These are phyloP conservation scores for Drosophila mojavensis DNA, from an alignment of 1,140 invertebrate species.

Conservation along the genomic window DNA sequence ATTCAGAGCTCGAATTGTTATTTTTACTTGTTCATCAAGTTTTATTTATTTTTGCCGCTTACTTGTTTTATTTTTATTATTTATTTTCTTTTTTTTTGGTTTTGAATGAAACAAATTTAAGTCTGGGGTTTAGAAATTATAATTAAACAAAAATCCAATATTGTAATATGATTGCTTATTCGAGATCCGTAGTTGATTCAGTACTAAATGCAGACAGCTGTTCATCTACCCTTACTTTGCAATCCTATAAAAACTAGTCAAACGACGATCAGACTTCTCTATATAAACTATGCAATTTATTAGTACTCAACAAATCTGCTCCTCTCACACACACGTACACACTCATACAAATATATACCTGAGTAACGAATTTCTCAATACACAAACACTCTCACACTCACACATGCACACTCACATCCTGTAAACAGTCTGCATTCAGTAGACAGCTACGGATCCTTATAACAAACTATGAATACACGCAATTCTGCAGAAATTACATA, in stretches of 20 bases:
- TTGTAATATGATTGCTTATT: conserved; percentile 7
- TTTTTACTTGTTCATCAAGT: conserved; percentile 58
- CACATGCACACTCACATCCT: conserved; percentile 4
- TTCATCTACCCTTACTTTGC: conserved; percentile 1
- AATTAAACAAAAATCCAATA: conserved; percentile 20
- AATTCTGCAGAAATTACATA: conserved; percentile 25
- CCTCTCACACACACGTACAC: neutral
- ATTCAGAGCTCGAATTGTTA: neutral
- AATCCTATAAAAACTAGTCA: conserved; percentile 26
- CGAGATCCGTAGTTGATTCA: conserved; percentile 1
- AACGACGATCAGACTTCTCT: conserved; percentile 17
- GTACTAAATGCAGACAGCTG: conserved; percentile 1
- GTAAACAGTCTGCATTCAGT: neutral
- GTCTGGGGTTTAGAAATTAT: conserved; percentile 29
- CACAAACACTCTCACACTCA: conserved; percentile 18
- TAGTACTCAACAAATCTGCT: conserved; percentile 24
- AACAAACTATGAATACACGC: conserved; percentile 64
- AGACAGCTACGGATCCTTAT: conserved; percentile 13
- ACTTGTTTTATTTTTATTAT: neutral
- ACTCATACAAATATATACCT: conserved; percentile 57
- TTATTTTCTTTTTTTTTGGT: conserved; percentile 33
- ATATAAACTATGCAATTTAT: conserved; percentile 31
- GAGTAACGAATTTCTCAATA: conserved; percentile 54
- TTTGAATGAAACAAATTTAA: conserved; percentile 37
- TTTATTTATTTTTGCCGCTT: conserved; percentile 35